These are phyloP conservation scores for Synanthedon andrenaeformis DNA, from an alignment of 2,888 invertebrate species.

Conservation along the genomic window DNA sequence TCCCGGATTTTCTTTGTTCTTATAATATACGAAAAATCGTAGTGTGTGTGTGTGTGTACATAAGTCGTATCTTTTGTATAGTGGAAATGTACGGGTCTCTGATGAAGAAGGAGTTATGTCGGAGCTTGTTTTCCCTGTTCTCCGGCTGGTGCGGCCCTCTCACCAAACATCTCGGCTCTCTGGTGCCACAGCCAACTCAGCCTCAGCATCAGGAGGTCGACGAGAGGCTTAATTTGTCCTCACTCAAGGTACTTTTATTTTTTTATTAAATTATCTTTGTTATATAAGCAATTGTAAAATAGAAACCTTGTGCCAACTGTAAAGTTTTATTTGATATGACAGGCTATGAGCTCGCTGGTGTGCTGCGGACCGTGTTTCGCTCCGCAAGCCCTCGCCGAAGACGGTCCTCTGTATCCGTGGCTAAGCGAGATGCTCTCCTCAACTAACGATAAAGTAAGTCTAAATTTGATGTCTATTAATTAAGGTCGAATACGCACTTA, in stretches of 20 bases:
- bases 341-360: constrained; percentile 95
- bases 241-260: constrained; percentile 56
- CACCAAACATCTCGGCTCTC: constrained; percentile 75
- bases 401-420: constrained; percentile 95
- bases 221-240: constrained; percentile 73
- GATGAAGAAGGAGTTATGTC: constrained; percentile 86
- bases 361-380: constrained; percentile 98
- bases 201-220: constrained; percentile 51
- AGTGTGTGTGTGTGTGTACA: no score
- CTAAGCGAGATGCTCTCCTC: constrained; percentile 90
- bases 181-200: constrained; percentile 43
- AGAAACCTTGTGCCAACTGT: no score
- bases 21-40: no score
- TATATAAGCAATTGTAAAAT: background rate
- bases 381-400: constrained; percentile 84
- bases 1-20: no score
- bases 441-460: constrained; percentile 81
- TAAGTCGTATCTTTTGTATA: constrained; percentile 28
- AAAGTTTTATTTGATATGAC: constrained; percentile 11
- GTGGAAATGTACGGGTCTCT: constrained; percentile 90
- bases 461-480: background rate
- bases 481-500: no score
- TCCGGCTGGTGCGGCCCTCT: constrained; percentile 95
- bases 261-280: background rate
- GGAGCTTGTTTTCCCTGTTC: constrained; percentile 91